phyloP scores from a whole-genome alignment of 2,888 invertebrate genomes.

The Torymus auratus region DNA sequence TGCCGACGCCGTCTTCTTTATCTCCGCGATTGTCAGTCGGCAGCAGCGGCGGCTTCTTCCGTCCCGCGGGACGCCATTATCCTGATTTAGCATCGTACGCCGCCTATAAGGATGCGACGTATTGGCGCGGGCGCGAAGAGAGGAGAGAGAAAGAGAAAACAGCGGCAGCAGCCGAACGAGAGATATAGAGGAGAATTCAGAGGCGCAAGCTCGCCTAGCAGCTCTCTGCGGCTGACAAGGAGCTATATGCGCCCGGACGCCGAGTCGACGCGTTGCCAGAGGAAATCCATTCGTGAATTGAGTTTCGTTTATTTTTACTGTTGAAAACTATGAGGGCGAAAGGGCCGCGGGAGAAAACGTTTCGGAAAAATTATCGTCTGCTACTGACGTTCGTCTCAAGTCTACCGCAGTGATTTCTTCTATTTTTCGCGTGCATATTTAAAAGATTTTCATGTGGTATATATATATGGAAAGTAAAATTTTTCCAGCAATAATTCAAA shows the following conservation, averaged over 20 bases:
- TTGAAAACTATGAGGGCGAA: no score
- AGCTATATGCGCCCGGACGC: neutral
- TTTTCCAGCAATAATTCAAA: no score
- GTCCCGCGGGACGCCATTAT: constrained; percentile 72
- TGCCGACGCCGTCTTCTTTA: constrained; percentile 59
- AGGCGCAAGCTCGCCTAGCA: no score
- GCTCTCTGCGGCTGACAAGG: no score
- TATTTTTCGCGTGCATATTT: no score
- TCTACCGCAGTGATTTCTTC: no score
- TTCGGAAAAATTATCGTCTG: constrained; percentile 39
- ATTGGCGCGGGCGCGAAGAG: constrained; percentile 14
- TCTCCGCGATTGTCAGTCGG: constrained; percentile 65
- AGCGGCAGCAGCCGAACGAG: neutral
- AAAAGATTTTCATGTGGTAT: no score
- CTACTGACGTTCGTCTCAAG: constrained; percentile 1
- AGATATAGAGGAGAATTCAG: no score
- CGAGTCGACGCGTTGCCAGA: neutral
- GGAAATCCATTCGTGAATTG: neutral
- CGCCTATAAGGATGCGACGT: constrained; percentile 27
- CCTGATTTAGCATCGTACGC: constrained; percentile 69
- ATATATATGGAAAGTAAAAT: no score
- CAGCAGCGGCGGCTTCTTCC: constrained; percentile 27
- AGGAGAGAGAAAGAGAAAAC: neutral
- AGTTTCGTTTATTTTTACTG: constrained; percentile 8
- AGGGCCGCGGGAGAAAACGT: neutral